Evolutionary conservation across 2,113 vertebrate species (phyloP), one percentile per base, ranked within the genome.

Genomic region (Nothobranchius furzeri): DNA sequence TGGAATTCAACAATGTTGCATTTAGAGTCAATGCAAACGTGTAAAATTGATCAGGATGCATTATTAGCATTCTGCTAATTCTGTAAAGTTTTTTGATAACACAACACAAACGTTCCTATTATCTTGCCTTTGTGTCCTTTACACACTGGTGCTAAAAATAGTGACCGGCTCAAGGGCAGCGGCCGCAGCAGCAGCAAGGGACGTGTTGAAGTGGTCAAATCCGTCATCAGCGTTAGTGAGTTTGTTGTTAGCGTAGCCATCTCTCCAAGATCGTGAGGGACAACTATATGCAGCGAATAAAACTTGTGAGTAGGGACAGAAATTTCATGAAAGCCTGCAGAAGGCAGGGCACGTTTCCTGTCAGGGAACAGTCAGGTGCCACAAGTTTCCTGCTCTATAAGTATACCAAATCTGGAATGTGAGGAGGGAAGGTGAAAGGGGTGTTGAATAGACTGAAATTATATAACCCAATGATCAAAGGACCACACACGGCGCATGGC

Each of bases 331-430:
- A 68, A 64, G 60, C 57, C 40, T 1, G 62, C 63, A 76, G 60
- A 75, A 76, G 62, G 70, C 59, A 54, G 77, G 51, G 59, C 63
- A 68, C 61, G 60, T 70, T 85, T 89, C 84, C 87, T 87, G 76
- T 80, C 68, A 59, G 57, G 69, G 64, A 83, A 30, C 30, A 82
- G 59, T 73, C 73, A 86, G 83, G 82, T 88, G 85, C 84, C 79
- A 86, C 73, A 70, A 30, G 77, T 79, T 91, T 88, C 85, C 87
- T 86, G 81, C 80, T 82, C 81, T 87, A 85, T 81, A 80, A 87
- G 89, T 86, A 89, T 42, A 77, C 57, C 49, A 79, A 85, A 84
- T 75, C 78, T 86, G 83, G 85, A 87, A 89, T 87, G 86, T 68
- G 64, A 60, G 52, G 48, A 50, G 35, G 50, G 48, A 20, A 17